phyloP scores from a whole-genome alignment of 2,113 vertebrate species.

The Sinocyclocheilus grahami region DNA sequence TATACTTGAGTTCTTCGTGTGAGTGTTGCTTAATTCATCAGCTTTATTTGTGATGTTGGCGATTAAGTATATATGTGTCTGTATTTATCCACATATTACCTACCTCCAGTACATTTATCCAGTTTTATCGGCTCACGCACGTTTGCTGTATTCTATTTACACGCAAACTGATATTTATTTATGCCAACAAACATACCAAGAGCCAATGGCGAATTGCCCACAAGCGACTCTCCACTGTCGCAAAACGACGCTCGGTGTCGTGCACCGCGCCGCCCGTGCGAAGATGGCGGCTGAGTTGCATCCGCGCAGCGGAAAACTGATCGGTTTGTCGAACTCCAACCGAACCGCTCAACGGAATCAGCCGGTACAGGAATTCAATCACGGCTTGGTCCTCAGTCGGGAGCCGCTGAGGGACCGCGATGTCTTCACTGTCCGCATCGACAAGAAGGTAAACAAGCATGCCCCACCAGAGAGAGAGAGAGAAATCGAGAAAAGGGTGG shows the following conservation, averaged over 20 bases:
- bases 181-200: not conserved
- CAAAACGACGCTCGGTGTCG: conserved; percentile 69
- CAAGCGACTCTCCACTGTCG: conserved; percentile 63
- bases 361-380: conserved; percentile 91
- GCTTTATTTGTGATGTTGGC: not conserved
- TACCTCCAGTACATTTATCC: not conserved
- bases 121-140: not conserved
- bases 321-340: conserved; percentile 88
- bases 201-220: not conserved
- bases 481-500: too few relatives aligned
- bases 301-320: conserved; percentile 89
- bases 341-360: conserved; percentile 88
- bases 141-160: not conserved
- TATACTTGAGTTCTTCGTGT: not conserved
- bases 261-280: conserved; percentile 75
- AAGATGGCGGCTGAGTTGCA: conserved; percentile 88
- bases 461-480: too few relatives aligned
- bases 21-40: not conserved
- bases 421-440: too few relatives aligned
- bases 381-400: conserved; percentile 51
- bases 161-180: not conserved
- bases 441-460: too few relatives aligned
- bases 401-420: too few relatives aligned
- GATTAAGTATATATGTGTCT: not conserved
- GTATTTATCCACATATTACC: not conserved